A percentile compares a stretch with the other conserved stretches of the same genome.
Conservation (phyloP, 2,888 invertebrate species). For the Tubulanus polymorphus region DNA sequence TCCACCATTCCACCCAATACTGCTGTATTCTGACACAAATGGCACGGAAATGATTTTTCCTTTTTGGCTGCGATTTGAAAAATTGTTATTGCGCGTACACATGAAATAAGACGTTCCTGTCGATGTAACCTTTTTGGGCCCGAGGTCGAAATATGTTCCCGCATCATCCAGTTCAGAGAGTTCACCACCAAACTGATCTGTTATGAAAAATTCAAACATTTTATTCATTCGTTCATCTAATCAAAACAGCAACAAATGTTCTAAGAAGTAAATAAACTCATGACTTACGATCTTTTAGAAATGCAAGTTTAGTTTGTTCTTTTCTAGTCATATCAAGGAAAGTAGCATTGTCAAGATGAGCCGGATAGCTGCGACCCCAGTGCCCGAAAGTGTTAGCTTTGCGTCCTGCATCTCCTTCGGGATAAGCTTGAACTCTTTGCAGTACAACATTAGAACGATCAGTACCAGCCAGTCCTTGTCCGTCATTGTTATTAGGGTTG, state of each 20-base stretch:
- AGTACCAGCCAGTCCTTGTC: conserved; percentile 45
- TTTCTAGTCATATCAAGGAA: conserved; percentile 36
- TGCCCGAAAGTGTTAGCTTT: conserved; percentile 34
- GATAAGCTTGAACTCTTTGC: conserved; percentile 31
- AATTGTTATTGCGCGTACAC: conserved; percentile 51
- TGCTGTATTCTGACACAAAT: conserved; percentile 18
- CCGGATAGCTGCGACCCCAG: conserved; percentile 47
- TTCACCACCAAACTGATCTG: conserved; percentile 41
- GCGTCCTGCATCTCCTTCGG: conserved; percentile 30
- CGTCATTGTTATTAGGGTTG: conserved; percentile 48
- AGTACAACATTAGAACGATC: conserved; percentile 50
- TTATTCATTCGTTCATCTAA: neutral
- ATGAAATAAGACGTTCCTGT: conserved; percentile 45
- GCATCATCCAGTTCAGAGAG: conserved; percentile 47
- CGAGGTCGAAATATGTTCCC: conserved; percentile 51
- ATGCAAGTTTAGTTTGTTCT: conserved; percentile 37
- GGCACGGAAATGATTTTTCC: conserved; percentile 35
- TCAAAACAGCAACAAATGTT: no score
- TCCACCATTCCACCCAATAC: conserved; percentile 46
- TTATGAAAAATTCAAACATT: neutral
- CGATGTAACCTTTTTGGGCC: conserved; percentile 34
- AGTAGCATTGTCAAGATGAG: conserved; percentile 26
- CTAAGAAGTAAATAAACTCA: neutral
- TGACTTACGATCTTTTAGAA: conserved; percentile 33
- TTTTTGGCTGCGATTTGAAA: conserved; percentile 52